phyloP scores from a whole-genome alignment of 2,888 invertebrate species.

The Phaedon cochleariae region DNA sequence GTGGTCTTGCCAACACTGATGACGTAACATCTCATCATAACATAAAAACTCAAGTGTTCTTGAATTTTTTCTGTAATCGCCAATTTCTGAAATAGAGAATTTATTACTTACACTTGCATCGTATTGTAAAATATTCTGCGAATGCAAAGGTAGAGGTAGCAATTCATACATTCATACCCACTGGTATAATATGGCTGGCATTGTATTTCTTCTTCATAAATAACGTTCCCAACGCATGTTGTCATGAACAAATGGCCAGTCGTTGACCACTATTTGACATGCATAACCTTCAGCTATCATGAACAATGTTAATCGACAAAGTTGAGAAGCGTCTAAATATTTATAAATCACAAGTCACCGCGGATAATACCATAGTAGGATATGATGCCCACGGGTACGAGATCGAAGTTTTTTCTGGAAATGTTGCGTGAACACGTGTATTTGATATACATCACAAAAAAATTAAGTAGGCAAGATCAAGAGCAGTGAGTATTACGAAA shows the following conservation, averaged over 20 bases:
- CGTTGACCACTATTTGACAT: constrained; percentile 11
- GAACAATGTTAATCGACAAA: not conserved
- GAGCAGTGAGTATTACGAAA: not conserved
- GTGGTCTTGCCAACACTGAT: too few relatives aligned
- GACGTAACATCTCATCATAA: too few relatives aligned
- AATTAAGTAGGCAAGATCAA: not conserved
- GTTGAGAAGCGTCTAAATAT: constrained; percentile 13
- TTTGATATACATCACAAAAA: not conserved
- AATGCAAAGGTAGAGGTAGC: not conserved
- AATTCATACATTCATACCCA: not conserved
- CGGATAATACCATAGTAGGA: not conserved
- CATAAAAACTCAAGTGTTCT: too few relatives aligned
- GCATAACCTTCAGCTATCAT: constrained; percentile 19
- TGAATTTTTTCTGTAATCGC: too few relatives aligned
- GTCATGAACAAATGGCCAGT: constrained; percentile 10
- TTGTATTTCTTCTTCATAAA: not conserved
- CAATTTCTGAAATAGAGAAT: too few relatives aligned
- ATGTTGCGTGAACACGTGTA: not conserved
- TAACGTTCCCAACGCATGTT: not conserved
- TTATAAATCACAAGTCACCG: constrained; percentile 12
- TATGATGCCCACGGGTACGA: not conserved
- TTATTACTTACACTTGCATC: too few relatives aligned
- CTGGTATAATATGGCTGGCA: not conserved
- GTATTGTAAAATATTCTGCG: too few relatives aligned
- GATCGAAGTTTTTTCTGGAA: not conserved